These are phyloP conservation scores for Cecidostiba fungosa DNA, from an alignment of 2,888 invertebrate genomes.

Conservation along the genomic window DNA sequence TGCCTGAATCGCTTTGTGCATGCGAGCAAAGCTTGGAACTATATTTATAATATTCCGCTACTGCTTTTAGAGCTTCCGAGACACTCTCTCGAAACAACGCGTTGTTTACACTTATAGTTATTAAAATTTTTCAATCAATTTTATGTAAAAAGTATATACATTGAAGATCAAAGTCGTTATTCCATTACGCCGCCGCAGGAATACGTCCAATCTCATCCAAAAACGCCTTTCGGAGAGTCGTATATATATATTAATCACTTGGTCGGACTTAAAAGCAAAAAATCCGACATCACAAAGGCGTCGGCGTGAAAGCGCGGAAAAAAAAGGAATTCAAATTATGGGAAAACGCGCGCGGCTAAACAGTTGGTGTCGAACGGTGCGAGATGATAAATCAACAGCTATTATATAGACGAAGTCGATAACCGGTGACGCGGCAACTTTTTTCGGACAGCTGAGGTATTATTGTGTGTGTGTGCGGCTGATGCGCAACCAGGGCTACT, in stretches of 20 bases:
- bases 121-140: not conserved
- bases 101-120: not conserved
- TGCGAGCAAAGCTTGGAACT: not conserved
- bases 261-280: constrained; percentile 9
- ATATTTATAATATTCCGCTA: not conserved
- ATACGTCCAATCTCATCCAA: not conserved
- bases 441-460: constrained; percentile 25
- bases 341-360: constrained; percentile 33
- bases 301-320: not conserved
- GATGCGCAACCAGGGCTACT: constrained; percentile 34
- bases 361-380: not conserved
- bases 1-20: not conserved
- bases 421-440: constrained; percentile 53
- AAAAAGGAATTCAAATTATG: constrained; percentile 47
- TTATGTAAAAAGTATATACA: not conserved
- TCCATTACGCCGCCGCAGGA: not conserved
- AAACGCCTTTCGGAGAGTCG: not conserved
- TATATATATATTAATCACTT: constrained; percentile 5
- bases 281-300: constrained; percentile 8
- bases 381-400: constrained; percentile 58
- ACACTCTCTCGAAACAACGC: not conserved
- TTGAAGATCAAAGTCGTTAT: not conserved
- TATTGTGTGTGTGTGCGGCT: not conserved
- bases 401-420: constrained; percentile 22
- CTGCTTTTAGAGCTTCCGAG: not conserved